phyloP scores from a whole-genome alignment of 2,888 invertebrate species.

The Andrena hattorfiana region DNA sequence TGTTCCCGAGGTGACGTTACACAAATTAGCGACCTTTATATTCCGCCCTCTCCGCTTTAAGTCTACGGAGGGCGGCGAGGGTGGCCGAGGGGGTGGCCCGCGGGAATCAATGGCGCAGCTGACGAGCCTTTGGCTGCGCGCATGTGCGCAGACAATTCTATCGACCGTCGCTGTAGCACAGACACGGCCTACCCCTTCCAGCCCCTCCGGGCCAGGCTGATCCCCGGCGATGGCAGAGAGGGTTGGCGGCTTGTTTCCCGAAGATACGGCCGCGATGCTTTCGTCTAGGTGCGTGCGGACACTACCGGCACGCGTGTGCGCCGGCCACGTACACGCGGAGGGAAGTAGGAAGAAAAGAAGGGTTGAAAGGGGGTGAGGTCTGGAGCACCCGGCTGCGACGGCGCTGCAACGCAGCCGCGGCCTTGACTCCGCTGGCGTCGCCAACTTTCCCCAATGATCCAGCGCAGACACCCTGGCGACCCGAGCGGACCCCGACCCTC shows the following conservation, averaged over 20 bases:
- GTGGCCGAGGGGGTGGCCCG: conserved; percentile 57
- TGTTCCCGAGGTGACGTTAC: conserved; percentile 52
- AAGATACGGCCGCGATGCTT: conserved; percentile 46
- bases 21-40: conserved; percentile 79
- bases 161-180: conserved; percentile 83
- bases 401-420: conserved; percentile 75
- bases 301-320: background rate
- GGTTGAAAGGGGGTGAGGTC: conserved; percentile 47
- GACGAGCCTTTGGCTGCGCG: conserved; percentile 81
- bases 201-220: conserved; percentile 69
- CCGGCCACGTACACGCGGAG: conserved; percentile 22
- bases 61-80: conserved; percentile 72
- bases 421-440: conserved; percentile 81
- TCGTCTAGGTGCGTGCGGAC: background rate
- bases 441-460: conserved; percentile 81
- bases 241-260: conserved; percentile 63
- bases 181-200: conserved; percentile 82
- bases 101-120: conserved; percentile 84
- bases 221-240: conserved; percentile 70
- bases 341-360: conserved; percentile 27
- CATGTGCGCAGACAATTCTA: conserved; percentile 84
- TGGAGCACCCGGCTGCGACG: conserved; percentile 65
- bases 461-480: conserved; percentile 79
- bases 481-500: conserved; percentile 35
- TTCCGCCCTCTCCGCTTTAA: conserved; percentile 82